Evolutionary conservation across 2,113 vertebrate species (phyloP).

Genomic region (Chrysemys picta): DNA sequence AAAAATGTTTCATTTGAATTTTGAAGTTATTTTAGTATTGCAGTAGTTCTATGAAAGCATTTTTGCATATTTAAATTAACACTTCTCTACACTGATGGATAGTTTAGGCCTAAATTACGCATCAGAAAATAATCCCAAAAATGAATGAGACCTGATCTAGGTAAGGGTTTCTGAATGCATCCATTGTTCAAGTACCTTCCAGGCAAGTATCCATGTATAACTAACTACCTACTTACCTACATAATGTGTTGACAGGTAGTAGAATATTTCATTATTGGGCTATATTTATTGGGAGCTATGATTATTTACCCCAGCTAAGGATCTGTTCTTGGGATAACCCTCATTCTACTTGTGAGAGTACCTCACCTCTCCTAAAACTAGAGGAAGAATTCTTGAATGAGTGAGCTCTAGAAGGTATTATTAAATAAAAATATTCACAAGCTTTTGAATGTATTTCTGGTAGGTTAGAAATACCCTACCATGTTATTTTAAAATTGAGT

Average conservation of each 20-base stretch:
- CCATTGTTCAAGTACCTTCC: not conserved
- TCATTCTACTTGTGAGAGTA: not conserved
- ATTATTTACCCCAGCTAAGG: not conserved
- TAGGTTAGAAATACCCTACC: not conserved
- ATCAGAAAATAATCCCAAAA: not conserved
- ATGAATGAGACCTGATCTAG: not conserved
- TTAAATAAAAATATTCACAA: not conserved
- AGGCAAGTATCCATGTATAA: not conserved
- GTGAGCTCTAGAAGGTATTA: not conserved
- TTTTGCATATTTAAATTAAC: not conserved
- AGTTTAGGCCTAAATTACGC: not conserved
- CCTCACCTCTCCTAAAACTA: not conserved
- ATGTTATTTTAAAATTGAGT: not conserved
- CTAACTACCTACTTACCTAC: not conserved
- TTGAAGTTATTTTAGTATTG: not conserved
- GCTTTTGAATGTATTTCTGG: not conserved
- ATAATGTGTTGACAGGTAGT: fast-evolving
- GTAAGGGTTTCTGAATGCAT: not conserved
- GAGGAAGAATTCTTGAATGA: not conserved
- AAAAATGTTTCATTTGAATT: not conserved
- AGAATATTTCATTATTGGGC: fast-evolving
- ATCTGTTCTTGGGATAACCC: not conserved
- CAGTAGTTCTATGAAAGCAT: not conserved
- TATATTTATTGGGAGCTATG: not conserved
- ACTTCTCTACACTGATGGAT: not conserved